These are phyloP conservation scores for Lasioglossum figueresi DNA, from an alignment of 2,888 invertebrate genomes.

Conservation along the genomic window DNA sequence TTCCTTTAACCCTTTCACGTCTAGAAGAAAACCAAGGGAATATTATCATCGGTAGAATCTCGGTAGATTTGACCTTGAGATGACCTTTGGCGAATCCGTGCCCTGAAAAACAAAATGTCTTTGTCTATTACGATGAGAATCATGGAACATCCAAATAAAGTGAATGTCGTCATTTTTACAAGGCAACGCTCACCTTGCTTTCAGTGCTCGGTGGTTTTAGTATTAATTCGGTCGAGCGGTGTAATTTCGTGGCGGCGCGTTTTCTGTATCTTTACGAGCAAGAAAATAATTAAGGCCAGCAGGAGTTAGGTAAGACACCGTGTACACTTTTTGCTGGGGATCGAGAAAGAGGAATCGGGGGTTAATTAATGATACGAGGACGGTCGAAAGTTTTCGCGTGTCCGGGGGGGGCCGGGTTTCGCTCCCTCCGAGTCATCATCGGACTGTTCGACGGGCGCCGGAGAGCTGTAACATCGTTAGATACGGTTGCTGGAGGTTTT, in stretches of 20 bases:
- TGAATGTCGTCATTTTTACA: not conserved
- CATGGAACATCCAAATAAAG: not conserved
- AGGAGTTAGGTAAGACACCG: not conserved
- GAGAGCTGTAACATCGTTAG: constrained; percentile 5
- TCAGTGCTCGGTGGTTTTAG: not conserved
- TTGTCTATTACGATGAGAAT: not conserved
- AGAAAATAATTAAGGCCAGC: not conserved
- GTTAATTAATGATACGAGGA: not conserved
- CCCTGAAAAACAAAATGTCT: too few relatives aligned
- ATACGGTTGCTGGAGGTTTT: constrained; percentile 6
- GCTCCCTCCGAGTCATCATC: not conserved
- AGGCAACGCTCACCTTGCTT: not conserved
- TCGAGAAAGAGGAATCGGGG: not conserved
- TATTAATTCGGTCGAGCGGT: not conserved
- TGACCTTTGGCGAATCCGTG: too few relatives aligned
- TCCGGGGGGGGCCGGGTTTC: too few relatives aligned
- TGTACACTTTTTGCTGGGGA: not conserved
- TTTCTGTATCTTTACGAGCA: not conserved
- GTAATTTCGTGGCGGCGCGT: not conserved
- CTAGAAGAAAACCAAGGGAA: too few relatives aligned
- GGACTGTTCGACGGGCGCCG: not conserved
- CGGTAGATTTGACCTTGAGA: too few relatives aligned
- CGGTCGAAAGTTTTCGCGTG: not conserved
- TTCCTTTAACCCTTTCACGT: too few relatives aligned
- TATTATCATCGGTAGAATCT: too few relatives aligned